Conservation (phyloP, 2,888 invertebrate species). For the Diarsia mendica region DNA sequence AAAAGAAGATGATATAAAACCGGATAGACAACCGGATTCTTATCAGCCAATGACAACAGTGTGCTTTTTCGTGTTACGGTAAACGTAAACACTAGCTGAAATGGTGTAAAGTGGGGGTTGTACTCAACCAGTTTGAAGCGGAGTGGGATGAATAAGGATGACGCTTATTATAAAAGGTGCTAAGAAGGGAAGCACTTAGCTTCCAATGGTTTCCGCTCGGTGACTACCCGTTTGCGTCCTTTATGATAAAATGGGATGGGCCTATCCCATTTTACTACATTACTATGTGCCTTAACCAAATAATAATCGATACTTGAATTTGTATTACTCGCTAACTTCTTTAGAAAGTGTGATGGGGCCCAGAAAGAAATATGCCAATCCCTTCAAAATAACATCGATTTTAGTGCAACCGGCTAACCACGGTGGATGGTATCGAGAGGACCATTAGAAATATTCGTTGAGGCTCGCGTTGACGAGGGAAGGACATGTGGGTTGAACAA, state of each 20-base stretch:
- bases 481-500: background rate
- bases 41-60: conserved; percentile 54
- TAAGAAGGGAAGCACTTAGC: conserved; percentile 22
- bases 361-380: background rate
- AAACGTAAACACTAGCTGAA: conserved; percentile 34
- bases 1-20: background rate
- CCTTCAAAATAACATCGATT: background rate
- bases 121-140: conserved; percentile 1
- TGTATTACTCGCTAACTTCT: background rate
- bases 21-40: conserved; percentile 31
- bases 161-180: conserved; percentile 12
- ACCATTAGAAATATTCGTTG: background rate
- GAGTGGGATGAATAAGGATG: conserved; percentile 28
- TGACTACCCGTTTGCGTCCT: background rate
- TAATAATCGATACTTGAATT: too few species aligned
- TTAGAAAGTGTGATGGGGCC: too few species aligned
- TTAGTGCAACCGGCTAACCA: background rate
- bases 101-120: background rate
- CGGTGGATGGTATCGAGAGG: background rate
- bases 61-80: conserved; percentile 40
- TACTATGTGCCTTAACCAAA: background rate
- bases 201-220: conserved; percentile 7
- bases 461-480: background rate
- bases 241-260: background rate
- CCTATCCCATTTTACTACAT: background rate